A percentile compares a stretch with the other conserved stretches of the same genome.
Conservation (phyloP, 2,888 invertebrate genomes). For the Heteromurus nitidus region DNA sequence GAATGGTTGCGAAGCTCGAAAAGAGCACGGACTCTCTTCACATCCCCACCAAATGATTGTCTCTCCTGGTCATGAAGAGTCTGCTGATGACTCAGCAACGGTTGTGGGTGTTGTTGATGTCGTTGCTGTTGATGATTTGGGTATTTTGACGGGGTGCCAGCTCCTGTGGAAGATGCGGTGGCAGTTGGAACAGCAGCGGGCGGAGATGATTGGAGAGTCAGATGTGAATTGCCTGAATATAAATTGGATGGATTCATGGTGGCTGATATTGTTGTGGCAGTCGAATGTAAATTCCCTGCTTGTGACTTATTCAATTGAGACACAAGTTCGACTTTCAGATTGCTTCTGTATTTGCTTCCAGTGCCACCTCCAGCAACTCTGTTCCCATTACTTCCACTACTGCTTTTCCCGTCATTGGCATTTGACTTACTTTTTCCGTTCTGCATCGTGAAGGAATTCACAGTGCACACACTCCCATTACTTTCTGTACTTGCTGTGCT, state of each 20-base stretch:
- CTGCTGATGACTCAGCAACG: slow-evolving; percentile 38
- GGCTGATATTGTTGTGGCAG: slow-evolving; percentile 21
- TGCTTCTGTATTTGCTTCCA: slow-evolving; percentile 50
- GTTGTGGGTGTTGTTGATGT: slow-evolving; percentile 28
- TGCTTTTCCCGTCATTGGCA: slow-evolving; percentile 36
- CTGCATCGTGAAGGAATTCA: slow-evolving; percentile 61
- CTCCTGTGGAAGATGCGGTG: not conserved
- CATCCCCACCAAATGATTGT: slow-evolving; percentile 61
- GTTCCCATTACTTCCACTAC: slow-evolving; percentile 12
- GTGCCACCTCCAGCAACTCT: slow-evolving; percentile 17
- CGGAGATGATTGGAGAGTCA: slow-evolving; percentile 46
- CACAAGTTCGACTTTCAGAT: slow-evolving; percentile 60
- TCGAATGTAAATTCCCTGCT: slow-evolving; percentile 49
- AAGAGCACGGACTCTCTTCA: slow-evolving; percentile 71
- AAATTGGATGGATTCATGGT: slow-evolving; percentile 53
- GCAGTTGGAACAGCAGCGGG: not conserved
- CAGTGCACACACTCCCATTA: slow-evolving; percentile 68
- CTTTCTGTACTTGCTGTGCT: slow-evolving; percentile 67
- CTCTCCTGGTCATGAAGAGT: slow-evolving; percentile 37
- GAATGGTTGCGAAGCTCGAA: slow-evolving; percentile 68
- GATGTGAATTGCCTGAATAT: slow-evolving; percentile 51
- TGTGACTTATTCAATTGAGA: slow-evolving; percentile 58
- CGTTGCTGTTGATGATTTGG: slow-evolving; percentile 17
- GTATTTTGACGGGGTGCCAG: not conserved
- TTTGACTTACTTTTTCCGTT: slow-evolving; percentile 42